These are phyloP conservation scores for Lasioglossum baleicum DNA, from an alignment of 1,140 invertebrate species.

Conservation along the genomic window DNA sequence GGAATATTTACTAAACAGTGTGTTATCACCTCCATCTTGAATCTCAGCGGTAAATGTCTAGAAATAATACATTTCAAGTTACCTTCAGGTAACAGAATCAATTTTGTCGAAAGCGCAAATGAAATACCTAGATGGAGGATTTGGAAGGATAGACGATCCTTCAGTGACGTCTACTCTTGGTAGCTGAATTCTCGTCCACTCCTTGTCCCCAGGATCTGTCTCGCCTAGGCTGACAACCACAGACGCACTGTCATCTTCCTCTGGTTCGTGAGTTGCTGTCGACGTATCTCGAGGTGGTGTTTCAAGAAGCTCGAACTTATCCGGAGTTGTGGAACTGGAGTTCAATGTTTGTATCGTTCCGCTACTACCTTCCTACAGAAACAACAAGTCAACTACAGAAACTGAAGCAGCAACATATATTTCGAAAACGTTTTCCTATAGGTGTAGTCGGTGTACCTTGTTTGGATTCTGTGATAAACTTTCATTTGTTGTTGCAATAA, in stretches of 20 bases:
- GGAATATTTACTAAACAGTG: conserved; percentile 76
- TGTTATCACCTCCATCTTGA: conserved; percentile 80
- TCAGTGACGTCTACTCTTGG: conserved; percentile 64
- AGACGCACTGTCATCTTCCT: conserved; percentile 74
- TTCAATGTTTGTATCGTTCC: conserved; percentile 71
- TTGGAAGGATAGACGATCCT: conserved; percentile 59
- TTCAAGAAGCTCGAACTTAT: conserved; percentile 76
- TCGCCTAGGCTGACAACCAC: conserved; percentile 74
- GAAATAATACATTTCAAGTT: conserved; percentile 39
- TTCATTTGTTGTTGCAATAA: conserved; percentile 51
- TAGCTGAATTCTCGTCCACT: conserved; percentile 76
- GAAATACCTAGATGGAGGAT: conserved; percentile 65
- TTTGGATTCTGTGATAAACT: conserved; percentile 48
- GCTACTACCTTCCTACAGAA: conserved; percentile 58
- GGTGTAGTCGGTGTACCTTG: conserved; percentile 44
- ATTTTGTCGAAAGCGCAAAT: background rate
- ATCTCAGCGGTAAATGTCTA: conserved; percentile 79
- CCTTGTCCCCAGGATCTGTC: conserved; percentile 76
- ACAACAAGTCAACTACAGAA: background rate
- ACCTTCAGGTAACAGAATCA: background rate
- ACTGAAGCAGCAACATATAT: background rate
- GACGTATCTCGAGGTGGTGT: conserved; percentile 70
- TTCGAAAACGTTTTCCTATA: conserved; percentile 12
- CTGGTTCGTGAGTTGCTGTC: conserved; percentile 63
- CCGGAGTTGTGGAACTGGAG: conserved; percentile 75